These are phyloP conservation scores for Heterodera schachtii DNA, from an alignment of 1,140 invertebrate species.

Conservation along the genomic window DNA sequence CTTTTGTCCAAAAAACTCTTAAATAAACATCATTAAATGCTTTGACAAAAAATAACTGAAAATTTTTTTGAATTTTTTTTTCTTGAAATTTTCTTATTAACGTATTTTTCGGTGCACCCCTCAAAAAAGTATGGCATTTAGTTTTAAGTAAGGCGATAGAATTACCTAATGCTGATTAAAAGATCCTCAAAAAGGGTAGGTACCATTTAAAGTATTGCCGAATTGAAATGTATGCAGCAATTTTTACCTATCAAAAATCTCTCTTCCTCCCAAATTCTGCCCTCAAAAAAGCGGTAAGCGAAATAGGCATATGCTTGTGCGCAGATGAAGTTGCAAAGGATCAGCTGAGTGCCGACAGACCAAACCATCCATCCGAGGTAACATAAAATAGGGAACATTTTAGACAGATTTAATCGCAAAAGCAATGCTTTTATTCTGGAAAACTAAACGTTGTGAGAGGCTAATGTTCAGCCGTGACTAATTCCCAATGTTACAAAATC, in stretches of 20 bases:
- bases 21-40: neutral
- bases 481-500: no score
- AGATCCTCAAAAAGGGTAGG: no score
- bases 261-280: slow-evolving; percentile 86
- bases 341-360: slow-evolving; percentile 91
- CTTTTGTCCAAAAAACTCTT: slow-evolving; percentile 84
- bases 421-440: slow-evolving; percentile 79
- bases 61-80: no score
- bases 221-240: neutral
- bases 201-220: no score
- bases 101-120: no score
- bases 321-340: slow-evolving; percentile 89
- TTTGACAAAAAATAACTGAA: no score
- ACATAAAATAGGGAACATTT: slow-evolving; percentile 74
- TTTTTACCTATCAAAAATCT: slow-evolving; percentile 74
- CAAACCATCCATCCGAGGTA: slow-evolving; percentile 99
- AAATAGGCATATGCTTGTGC: slow-evolving; percentile 76
- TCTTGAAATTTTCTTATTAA: no score
- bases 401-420: slow-evolving; percentile 81
- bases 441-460: no score
- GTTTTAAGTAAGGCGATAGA: no score
- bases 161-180: no score
- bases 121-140: no score
- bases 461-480: no score
- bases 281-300: slow-evolving; percentile 89